Base-by-base conservation (phyloP, 2,113 vertebrate species). In the Nothobranchius furzeri region DNA sequence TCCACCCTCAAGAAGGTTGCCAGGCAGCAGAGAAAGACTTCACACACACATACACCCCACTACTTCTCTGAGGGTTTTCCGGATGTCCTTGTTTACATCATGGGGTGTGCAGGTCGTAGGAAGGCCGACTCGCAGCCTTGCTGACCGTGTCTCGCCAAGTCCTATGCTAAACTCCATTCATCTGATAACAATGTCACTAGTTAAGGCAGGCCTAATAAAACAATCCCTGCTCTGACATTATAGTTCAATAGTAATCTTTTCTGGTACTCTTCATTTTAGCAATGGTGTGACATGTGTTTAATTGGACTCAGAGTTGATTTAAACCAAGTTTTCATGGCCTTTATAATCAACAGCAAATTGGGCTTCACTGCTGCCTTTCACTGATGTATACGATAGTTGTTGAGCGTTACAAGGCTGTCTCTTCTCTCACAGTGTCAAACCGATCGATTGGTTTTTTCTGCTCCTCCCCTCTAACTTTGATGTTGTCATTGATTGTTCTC, bases 81-180 rank as follows among this genome's bases (percentile, higher is more conserved):
- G 88, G 89, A 92, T 90, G 88, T 90, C 88, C 88, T 91, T 92
- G 90, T 90, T 90, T 86, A 86, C 87, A 85, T 89, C 87, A 81
- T 86, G 82, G 83, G 79, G 89, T 74, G 85, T 80, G 78, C 81
- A 75, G 74, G 86, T 88, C 81, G 60, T 75, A 76, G 77, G 64
- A 68, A 87, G 82, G 71, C 79, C 68, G 58, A 80, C 71, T 85
- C 61, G 51, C 50, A 88, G 77, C 75, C 81, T 87, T 70, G 47
- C 77, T 82, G 67, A 64, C 42, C 70, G 50, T 79, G 75, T 85
- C 79, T 60, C 60, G 78, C 74, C 43, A 50, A 80, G 71, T 80
- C 67, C 60, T 65, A 42, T n/a, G 46, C 75, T 76, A 65, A 85
- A 75, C 78, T 82, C 79, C 68, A 74, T 84, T 80, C 58, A 78